Conservation (phyloP, 2,888 invertebrate genomes). For the Cephus nigrinus region DNA sequence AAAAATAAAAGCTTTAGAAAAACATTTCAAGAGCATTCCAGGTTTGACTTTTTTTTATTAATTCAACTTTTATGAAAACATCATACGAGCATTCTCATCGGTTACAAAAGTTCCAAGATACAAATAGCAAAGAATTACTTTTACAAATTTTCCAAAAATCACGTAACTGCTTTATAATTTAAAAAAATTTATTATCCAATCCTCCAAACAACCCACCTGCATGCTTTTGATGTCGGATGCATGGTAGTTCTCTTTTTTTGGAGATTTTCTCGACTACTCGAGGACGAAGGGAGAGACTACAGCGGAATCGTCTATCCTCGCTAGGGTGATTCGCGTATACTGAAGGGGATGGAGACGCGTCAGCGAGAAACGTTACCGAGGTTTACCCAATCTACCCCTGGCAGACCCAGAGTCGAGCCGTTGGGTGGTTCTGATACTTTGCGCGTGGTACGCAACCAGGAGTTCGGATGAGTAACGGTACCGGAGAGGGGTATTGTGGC, state of each 20-base stretch:
- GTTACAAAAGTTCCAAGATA: too few relatives aligned
- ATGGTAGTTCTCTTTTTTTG: slow-evolving; percentile 47
- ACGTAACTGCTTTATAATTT: too few relatives aligned
- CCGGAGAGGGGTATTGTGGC: slow-evolving; percentile 5
- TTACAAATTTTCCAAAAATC: too few relatives aligned
- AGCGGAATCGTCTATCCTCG: neutral
- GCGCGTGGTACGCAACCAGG: slow-evolving; percentile 15
- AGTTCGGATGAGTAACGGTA: neutral
- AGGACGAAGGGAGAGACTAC: neutral
- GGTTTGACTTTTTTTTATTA: too few relatives aligned
- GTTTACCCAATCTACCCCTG: slow-evolving; percentile 68
- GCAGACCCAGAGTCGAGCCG: slow-evolving; percentile 68
- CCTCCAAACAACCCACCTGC: slow-evolving; percentile 52
- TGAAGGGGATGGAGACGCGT: slow-evolving; percentile 29
- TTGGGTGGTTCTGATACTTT: neutral
- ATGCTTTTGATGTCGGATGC: slow-evolving; percentile 52
- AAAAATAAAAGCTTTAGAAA: too few relatives aligned
- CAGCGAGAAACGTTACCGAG: slow-evolving; percentile 12
- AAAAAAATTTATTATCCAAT: neutral
- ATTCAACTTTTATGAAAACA: too few relatives aligned
- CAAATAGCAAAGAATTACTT: too few relatives aligned
- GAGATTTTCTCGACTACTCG: slow-evolving; percentile 11
- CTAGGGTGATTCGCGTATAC: slow-evolving; percentile 42
- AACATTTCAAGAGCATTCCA: too few relatives aligned
- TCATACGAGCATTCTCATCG: too few relatives aligned